Evolutionary conservation across 2,888 invertebrate genomes (phyloP).

Genomic region (Spatulosminthurus flaviceps): DNA sequence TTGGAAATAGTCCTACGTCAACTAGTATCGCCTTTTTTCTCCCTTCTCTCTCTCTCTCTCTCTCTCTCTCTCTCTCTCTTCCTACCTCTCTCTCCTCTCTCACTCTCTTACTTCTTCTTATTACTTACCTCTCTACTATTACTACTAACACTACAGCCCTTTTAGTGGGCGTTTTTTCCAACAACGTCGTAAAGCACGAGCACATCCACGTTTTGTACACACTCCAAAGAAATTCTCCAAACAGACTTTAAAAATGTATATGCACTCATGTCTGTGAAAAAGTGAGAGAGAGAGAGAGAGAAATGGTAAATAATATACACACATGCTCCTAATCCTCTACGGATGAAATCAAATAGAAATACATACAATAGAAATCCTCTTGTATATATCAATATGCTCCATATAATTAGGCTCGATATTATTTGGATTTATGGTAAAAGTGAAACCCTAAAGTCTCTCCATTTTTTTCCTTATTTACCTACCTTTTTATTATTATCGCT

Average conservation of each 20-base stretch:
- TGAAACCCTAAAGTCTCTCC: background rate
- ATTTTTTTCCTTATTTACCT: conserved; percentile 32
- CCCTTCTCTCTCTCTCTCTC: conserved; percentile 31
- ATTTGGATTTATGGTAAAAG: background rate
- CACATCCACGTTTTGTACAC: background rate
- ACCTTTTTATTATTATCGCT: conserved; percentile 29
- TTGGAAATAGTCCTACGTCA: conserved; percentile 23
- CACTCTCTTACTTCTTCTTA: conserved; percentile 1
- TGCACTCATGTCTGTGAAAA: too few relatives aligned
- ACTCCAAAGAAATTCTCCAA: conserved; percentile 5
- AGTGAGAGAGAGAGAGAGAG: too few relatives aligned
- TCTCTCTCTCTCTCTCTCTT: conserved; percentile 14
- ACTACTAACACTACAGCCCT: background rate
- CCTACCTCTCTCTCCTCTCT: background rate
- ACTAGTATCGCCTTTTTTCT: conserved; percentile 2
- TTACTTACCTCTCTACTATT: background rate
- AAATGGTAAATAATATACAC: background rate
- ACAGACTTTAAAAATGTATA: background rate
- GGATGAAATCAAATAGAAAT: background rate
- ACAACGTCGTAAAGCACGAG: conserved; percentile 5
- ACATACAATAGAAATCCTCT: background rate
- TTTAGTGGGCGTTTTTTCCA: background rate
- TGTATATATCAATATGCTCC: background rate
- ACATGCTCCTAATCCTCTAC: background rate
- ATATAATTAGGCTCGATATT: conserved; percentile 2